Base-by-base conservation (phyloP, 2,113 vertebrate genomes). In the Paracanthobrama guichenoti region DNA sequence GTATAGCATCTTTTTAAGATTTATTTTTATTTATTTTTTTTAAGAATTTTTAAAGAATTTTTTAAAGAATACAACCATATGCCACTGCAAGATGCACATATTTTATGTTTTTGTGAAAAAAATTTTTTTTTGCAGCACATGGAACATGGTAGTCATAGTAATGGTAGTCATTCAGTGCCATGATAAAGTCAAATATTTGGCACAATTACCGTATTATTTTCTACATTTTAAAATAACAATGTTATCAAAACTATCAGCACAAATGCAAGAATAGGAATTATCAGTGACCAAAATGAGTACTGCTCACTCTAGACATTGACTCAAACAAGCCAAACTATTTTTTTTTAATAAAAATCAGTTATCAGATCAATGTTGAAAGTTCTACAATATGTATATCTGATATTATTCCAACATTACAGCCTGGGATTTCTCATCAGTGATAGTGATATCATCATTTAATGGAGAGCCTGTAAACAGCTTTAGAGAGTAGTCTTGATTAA, bases 401-500 rank as follows among this genome's bases (percentile, higher is more conserved):
- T 31, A 31, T 75, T 18, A 31, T 53, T 46, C 16, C 8, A 3
- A 31, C 16, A 20, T 18, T 55, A 76, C 50, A 76, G 26, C 35
- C 72, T 55, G 48, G 14, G 16, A 31, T 75, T 31, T 35, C 26
- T 76, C 18, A 31, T 35, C 10, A 35, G 6, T 35, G 28, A 26
- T n/a, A 55, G 10, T 22, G 74, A 12, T 55, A 57, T 35, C 1
- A 74, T 50, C 13, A 50, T 16, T 13, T 69, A 13, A 72, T 24
- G 44, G 24, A 84, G 12, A 81, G 20, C 31, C 24, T 60, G 57
- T 57, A 76, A 35, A 76, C 26, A 77, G 26, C 48, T 73, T 73
- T 69, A 18, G 42, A 42, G 44, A 67, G 55, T 42, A 13, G 83
- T 74, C 55, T 59, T 42, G 75, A 80, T 83, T 87, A 62, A 74